Evolutionary conservation across 2,888 invertebrate genomes (phyloP), one percentile per base, ranked within the genome.

Genomic region (Heliconius sara): DNA sequence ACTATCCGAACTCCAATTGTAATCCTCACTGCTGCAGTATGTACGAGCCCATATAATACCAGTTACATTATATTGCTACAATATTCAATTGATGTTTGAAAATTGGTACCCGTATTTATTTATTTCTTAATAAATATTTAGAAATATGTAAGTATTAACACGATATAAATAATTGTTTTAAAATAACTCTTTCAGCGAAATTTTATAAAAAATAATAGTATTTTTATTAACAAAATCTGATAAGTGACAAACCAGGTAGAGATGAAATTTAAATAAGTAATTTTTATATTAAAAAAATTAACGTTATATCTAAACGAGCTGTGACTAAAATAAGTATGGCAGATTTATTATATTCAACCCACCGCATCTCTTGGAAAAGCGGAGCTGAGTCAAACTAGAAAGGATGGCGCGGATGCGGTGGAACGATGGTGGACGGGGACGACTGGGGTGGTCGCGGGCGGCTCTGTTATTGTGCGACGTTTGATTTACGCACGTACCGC

Each of bases 401-500:
- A 74, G 78, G 74, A 78, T 72, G 78, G 74, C 74, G 78, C 43
- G 67, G 80, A 77, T 77, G 60, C 68, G 77, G 80, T 73, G 77
- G 76, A 75, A 75, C 76, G 76, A 67, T 68, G 81, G 79, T 77
- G 81, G 78, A 76, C 76, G 90, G 89, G 87, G 87, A 87, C 88
- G 89, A 89, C 85, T 84, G 87, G 90, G 88, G 89, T 85, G 89
- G 85, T 85, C 86, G 89, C 89, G 92, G 92, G 91, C 89, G 93
- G 91, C 87, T 87, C 91, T 92, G 94, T 93, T 94, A 95, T 95
- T 95, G 94, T 95, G 89, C 93, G 93, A 93, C 93, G 93, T 93
- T 94, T 95, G 95, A 95, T 95, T 95, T 95, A 95, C 94, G 94
- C 93, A 94, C 92, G 92, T 89, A 93, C 92, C 91, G 94, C 93